Percentiles rank a stretch among this genome's conserved stretches.
Evolutionary conservation across 2,888 invertebrate species (phyloP).

Genomic region (Osmoderma eremita): DNA sequence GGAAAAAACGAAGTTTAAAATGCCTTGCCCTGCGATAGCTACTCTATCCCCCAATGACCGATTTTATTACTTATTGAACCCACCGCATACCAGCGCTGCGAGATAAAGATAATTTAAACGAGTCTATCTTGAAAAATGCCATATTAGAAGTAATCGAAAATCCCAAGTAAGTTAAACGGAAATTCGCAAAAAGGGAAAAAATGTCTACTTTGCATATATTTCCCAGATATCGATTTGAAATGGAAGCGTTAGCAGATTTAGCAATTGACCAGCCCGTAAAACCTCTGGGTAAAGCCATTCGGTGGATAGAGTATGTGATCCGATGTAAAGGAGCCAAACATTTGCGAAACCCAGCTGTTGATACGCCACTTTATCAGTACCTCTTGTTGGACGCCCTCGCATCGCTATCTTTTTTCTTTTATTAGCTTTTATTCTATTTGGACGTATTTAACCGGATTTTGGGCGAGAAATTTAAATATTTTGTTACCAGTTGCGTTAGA

Average conservation of each 20-base stretch:
- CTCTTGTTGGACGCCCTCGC: constrained; percentile 29
- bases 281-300: constrained; percentile 45
- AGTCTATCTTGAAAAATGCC: constrained; percentile 50
- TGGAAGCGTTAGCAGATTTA: constrained; percentile 42
- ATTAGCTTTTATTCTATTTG: constrained; percentile 34
- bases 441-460: constrained; percentile 11
- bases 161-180: constrained; percentile 50
- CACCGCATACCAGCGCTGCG: constrained; percentile 15
- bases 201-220: constrained; percentile 41
- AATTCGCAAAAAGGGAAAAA: constrained; percentile 24
- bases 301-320: constrained; percentile 49
- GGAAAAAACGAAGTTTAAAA: not conserved
- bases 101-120: constrained; percentile 48
- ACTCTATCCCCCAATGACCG: constrained; percentile 56
- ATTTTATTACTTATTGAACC: constrained; percentile 29
- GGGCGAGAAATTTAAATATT: no score
- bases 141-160: constrained; percentile 50
- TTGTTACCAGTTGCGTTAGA: no score
- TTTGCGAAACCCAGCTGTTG: constrained; percentile 47
- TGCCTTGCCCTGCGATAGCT: constrained; percentile 40
- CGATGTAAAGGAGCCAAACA: constrained; percentile 47
- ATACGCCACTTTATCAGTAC: constrained; percentile 47
- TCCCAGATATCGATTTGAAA: constrained; percentile 43
- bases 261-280: constrained; percentile 46
- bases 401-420: constrained; percentile 12